Base-by-base conservation (phyloP, 2,888 invertebrate genomes). In the Habroteleia sp. region DNA sequence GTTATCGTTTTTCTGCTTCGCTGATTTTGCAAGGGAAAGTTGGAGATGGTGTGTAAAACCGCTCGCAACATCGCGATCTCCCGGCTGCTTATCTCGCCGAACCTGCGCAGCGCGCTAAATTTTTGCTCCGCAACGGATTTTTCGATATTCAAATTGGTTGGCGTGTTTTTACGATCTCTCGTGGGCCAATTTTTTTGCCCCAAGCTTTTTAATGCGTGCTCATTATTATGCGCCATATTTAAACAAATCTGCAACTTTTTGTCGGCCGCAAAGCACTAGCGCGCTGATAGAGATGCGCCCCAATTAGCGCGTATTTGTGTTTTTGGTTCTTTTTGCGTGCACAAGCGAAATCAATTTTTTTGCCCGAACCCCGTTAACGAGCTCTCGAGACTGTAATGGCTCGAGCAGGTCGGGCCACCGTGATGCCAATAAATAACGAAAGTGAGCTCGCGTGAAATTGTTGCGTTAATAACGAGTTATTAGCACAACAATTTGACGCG, bases 1-100 rank as follows among this genome's bases (percentile, higher is more conserved):
- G 74, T 77, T 77, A 77, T 78, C 81, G 74, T 80, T 78, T 82
- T 75, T 77, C 78, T 80, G 82, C 77, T 82, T 76, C 77, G 82
- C 77, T 83, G 83, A 81, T 79, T 77, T 77, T 69, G 78, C 76
- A 65, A 77, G 83, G 74, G 83, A 84, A 84, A 84, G 84, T 84
- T 71, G 66, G 60, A 60, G 80, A 77, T 76, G 71, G 71, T 74
- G 76, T 71, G 77, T 73, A 73, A 78, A 69, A 52, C 60, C 68
- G 50, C 65, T 71, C 54, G 76, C 60, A 65, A 74, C 78, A 52
- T 74, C 68, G 39, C 35, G 63, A 72, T 56, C 74, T 54, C 42
- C 13, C 44, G 48, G 8, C 48, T 52, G n/a, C 46, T 54, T 48
- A 41, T 39, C 54, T 39, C 2, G 44, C 14, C 52, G 17, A 16